These are phyloP conservation scores for Bombus waltoni DNA, from an alignment of 1,140 invertebrate species.

Conservation along the genomic window DNA sequence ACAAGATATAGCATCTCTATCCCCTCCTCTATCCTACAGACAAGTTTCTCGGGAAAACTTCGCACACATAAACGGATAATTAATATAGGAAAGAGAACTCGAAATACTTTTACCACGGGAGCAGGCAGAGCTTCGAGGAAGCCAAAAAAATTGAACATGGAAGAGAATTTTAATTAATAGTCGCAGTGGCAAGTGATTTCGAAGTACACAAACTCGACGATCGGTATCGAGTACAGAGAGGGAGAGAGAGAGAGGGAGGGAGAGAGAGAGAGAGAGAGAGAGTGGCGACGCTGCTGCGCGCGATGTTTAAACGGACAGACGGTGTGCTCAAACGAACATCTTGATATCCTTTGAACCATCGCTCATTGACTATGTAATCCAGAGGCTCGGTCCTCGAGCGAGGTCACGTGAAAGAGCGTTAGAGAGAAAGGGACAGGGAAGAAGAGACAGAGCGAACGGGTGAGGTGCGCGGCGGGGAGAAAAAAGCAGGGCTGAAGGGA, in stretches of 20 bases:
- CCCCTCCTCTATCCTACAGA: too few species aligned
- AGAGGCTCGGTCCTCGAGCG: neutral
- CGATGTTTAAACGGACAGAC: slow-evolving; percentile 42
- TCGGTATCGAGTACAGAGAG: slow-evolving; percentile 3
- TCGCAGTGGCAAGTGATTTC: slow-evolving; percentile 16
- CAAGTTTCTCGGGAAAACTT: neutral
- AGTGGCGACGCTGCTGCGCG: neutral
- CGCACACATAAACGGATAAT: neutral
- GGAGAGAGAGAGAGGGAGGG: too few species aligned
- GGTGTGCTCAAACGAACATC: slow-evolving; percentile 54
- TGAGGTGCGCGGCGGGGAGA: neutral
- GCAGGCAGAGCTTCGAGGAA: neutral
- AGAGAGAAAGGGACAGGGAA: too few species aligned
- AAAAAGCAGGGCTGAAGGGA: slow-evolving; percentile 15
- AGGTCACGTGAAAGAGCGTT: slow-evolving; percentile 1
- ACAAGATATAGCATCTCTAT: too few species aligned
- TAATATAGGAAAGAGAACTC: neutral
- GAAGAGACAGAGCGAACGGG: neutral
- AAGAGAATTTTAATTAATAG: slow-evolving; percentile 50
- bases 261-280: neutral
- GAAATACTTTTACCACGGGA: neutral
- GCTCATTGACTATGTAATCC: slow-evolving; percentile 56
- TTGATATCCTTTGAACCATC: slow-evolving; percentile 53
- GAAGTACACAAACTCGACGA: slow-evolving; percentile 29
- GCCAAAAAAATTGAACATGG: slow-evolving; percentile 15